phyloP scores from a whole-genome alignment of 2,888 invertebrate species.

The Clivina fossor region DNA sequence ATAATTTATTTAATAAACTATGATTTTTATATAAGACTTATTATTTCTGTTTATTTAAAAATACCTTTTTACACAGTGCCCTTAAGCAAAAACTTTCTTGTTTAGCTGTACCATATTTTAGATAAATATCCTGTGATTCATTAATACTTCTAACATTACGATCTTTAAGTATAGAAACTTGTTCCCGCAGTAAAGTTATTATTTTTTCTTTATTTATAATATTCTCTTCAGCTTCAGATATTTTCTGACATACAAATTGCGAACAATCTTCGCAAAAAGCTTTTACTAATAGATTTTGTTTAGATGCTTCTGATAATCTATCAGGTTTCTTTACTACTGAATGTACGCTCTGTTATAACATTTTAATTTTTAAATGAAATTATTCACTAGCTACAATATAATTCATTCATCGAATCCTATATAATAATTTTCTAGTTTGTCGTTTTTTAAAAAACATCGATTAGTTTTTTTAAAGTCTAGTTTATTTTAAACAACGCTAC shows the following conservation, averaged over 20 bases:
- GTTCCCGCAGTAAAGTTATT: slow-evolving; percentile 43
- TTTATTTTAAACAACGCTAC: too few species aligned
- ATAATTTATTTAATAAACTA: too few species aligned
- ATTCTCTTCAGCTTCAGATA: slow-evolving; percentile 40
- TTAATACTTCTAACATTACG: slow-evolving; percentile 42
- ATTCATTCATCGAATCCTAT: too few species aligned
- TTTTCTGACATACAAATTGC: slow-evolving; percentile 13
- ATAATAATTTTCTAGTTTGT: too few species aligned
- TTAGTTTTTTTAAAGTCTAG: too few species aligned
- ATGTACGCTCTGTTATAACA: slow-evolving; percentile 20
- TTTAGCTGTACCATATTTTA: slow-evolving; percentile 39
- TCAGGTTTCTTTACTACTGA: slow-evolving; percentile 20
- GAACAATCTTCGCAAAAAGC: slow-evolving; percentile 27
- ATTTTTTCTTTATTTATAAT: slow-evolving; percentile 42
- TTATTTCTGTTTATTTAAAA: too few species aligned
- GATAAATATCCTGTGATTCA: slow-evolving; percentile 42
- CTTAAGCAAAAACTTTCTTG: slow-evolving; percentile 41
- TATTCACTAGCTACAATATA: not conserved
- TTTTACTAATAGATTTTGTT: not conserved
- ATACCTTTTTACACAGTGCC: slow-evolving; percentile 40
- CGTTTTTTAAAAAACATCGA: too few species aligned
- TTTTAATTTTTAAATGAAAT: slow-evolving; percentile 9
- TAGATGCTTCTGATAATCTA: not conserved
- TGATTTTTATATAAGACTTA: too few species aligned
- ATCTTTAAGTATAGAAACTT: slow-evolving; percentile 42